Conservation (phyloP, 2,888 invertebrate genomes). For the Polyommatus iphigenia region DNA sequence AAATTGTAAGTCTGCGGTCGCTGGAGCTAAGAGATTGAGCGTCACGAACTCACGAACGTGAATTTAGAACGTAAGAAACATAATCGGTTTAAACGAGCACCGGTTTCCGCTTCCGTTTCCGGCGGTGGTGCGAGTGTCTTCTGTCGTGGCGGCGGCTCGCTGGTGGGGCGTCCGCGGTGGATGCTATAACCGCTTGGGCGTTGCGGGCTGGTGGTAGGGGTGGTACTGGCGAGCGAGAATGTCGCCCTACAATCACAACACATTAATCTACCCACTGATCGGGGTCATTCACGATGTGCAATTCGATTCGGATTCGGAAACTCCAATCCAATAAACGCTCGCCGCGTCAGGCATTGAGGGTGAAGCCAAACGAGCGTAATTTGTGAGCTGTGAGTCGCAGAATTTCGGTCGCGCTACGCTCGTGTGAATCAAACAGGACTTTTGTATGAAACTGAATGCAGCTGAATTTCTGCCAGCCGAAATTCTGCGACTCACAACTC, state of each 20-base stretch:
- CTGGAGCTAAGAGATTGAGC: constrained; percentile 51
- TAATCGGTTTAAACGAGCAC: constrained; percentile 59
- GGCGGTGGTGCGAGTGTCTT: constrained; percentile 59
- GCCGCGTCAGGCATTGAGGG: background rate
- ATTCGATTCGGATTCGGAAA: background rate
- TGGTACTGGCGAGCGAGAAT: constrained; percentile 73
- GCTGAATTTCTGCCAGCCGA: too few relatives aligned
- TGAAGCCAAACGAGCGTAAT: too few relatives aligned
- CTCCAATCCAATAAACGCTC: background rate
- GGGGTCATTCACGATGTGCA: background rate
- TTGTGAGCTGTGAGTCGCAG: too few relatives aligned
- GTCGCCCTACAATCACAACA: constrained; percentile 72
- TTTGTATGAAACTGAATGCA: too few relatives aligned
- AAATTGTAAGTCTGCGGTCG: constrained; percentile 22
- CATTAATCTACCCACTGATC: constrained; percentile 61
- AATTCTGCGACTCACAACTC: too few relatives aligned
- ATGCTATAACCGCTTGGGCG: constrained; percentile 76
- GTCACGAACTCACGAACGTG: constrained; percentile 41
- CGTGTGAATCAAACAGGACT: too few relatives aligned
- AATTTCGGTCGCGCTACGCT: too few relatives aligned
- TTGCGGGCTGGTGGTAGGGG: constrained; percentile 73
- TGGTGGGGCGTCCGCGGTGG: constrained; percentile 47
- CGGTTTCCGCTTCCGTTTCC: constrained; percentile 68
- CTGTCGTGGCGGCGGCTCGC: constrained; percentile 43
- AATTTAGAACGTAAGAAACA: constrained; percentile 39